These are phyloP conservation scores for Spicauda simplicius DNA, from an alignment of 2,888 invertebrate species.

Conservation along the genomic window DNA sequence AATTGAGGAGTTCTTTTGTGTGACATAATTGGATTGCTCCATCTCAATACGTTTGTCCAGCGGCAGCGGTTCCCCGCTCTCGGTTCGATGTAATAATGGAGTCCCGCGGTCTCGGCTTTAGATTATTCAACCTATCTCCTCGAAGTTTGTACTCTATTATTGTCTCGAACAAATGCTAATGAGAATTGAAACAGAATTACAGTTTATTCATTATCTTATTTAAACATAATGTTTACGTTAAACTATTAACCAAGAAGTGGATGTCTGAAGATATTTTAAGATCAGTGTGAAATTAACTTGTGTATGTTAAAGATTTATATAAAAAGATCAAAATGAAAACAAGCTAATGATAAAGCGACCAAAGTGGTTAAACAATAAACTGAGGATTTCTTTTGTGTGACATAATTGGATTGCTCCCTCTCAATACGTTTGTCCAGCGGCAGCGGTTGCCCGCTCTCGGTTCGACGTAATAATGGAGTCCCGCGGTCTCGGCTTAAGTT, in stretches of 20 bases:
- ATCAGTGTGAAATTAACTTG: too few relatives aligned
- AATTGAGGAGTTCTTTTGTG: slow-evolving; percentile 27
- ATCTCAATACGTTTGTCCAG: slow-evolving; percentile 27
- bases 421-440: slow-evolving; percentile 23
- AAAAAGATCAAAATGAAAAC: not conserved
- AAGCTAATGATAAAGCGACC: slow-evolving; percentile 1
- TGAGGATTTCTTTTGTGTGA: slow-evolving; percentile 25
- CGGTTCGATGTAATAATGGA: slow-evolving; percentile 30
- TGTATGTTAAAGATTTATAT: not conserved
- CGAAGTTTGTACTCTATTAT: slow-evolving; percentile 32
- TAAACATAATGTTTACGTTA: not conserved
- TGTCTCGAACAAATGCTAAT: slow-evolving; percentile 26
- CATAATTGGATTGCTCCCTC: slow-evolving; percentile 25
- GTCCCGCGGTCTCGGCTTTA: slow-evolving; percentile 22
- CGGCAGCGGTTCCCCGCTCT: not conserved
- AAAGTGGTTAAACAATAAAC: slow-evolving; percentile 2
- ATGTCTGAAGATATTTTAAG: too few relatives aligned
- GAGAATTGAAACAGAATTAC: slow-evolving; percentile 16
- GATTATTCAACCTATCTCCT: slow-evolving; percentile 24
- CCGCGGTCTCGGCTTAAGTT: slow-evolving; percentile 25
- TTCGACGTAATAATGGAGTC: slow-evolving; percentile 28
- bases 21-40: slow-evolving; percentile 23
- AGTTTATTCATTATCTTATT: slow-evolving; percentile 7
- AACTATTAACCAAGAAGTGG: too few relatives aligned
- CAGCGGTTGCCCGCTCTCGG: slow-evolving; percentile 8